phyloP scores from a whole-genome alignment of 2,888 invertebrate genomes.

The Calameuta filiformis region DNA sequence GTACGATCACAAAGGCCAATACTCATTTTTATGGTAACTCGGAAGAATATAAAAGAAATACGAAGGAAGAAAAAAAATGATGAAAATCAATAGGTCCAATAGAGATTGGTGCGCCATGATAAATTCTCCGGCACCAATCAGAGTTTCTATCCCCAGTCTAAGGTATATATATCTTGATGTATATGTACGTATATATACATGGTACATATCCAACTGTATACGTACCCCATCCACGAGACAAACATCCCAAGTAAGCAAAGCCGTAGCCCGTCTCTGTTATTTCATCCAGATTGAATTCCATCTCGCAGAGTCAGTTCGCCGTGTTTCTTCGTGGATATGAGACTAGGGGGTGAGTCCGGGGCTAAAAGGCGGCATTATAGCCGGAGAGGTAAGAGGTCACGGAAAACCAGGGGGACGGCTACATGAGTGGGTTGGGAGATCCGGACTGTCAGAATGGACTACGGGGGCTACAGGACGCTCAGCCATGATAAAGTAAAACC shows the following conservation, averaged over 20 bases:
- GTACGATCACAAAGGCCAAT: background rate
- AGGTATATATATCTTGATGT: background rate
- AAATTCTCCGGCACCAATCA: background rate
- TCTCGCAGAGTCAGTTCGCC: conserved; percentile 36
- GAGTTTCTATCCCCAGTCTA: background rate
- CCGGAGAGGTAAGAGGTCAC: conserved; percentile 1
- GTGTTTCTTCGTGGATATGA: background rate
- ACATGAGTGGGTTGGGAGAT: conserved; percentile 12
- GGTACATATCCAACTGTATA: background rate
- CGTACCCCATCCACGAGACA: background rate
- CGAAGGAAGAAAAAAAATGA: background rate
- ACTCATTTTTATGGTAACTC: background rate
- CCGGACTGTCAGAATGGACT: conserved; percentile 17
- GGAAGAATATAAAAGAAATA: background rate
- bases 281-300: conserved; percentile 51
- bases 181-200: background rate
- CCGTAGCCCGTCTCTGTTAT: conserved; percentile 16
- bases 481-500: conserved; percentile 12
- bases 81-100: background rate
- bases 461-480: conserved; percentile 6
- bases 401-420: background rate
- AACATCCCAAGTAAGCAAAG: conserved; percentile 2
- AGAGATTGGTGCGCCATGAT: background rate
- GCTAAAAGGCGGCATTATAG: conserved; percentile 15
- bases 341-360: background rate